Conservation (phyloP, 2,888 invertebrate genomes). For the Microchrysa polita region DNA sequence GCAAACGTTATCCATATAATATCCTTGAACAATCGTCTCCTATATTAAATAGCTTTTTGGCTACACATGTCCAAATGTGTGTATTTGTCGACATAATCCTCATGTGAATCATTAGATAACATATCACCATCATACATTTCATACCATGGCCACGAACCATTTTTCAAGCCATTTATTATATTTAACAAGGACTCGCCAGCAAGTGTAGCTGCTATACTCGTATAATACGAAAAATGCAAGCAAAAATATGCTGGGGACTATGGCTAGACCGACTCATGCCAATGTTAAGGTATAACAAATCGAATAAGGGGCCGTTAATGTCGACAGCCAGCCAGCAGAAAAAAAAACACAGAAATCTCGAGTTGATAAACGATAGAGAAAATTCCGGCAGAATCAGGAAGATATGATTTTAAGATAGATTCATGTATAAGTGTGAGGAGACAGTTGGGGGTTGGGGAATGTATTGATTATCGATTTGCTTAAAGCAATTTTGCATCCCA, state of each 20-base stretch:
- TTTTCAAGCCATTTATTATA: constrained; percentile 46
- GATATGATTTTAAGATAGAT: no score
- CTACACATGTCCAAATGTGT: constrained; percentile 16
- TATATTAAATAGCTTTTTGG: constrained; percentile 14
- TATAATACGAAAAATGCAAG: constrained; percentile 3
- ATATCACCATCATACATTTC: constrained; percentile 42
- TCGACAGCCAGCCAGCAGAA: no score
- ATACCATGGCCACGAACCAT: constrained; percentile 44
- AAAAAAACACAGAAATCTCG: background rate
- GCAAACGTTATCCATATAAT: no score
- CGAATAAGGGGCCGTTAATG: no score
- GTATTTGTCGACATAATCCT: constrained; percentile 44
- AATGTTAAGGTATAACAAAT: no score
- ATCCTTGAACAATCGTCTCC: background rate
- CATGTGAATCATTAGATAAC: constrained; percentile 46
- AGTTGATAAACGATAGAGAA: background rate
- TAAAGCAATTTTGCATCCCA: background rate
- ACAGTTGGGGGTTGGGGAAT: background rate
- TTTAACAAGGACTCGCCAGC: constrained; percentile 43
- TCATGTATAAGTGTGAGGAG: background rate
- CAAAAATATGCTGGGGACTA: background rate
- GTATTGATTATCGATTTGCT: constrained; percentile 4
- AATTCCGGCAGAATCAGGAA: background rate
- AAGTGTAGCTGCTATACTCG: no score
- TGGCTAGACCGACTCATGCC: background rate